Percentiles rank a stretch among this genome's conserved stretches.
Evolutionary conservation across 2,113 vertebrate species (phyloP).

Genomic region (Chloropsis cyanopogon): DNA sequence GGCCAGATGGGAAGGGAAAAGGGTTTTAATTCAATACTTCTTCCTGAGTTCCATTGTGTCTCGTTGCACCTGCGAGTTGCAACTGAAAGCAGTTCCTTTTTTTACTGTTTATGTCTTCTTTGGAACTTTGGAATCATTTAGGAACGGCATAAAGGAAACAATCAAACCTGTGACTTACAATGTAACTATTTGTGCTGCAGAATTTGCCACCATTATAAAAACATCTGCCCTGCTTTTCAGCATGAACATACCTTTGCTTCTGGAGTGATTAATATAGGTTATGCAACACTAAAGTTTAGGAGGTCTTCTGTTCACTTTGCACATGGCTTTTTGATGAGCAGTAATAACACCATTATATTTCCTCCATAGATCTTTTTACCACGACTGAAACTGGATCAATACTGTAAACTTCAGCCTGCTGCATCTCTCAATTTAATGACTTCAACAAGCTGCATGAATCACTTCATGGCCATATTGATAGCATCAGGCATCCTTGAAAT

Average conservation of each 20-base stretch:
- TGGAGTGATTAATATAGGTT: not conserved
- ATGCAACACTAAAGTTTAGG: not conserved
- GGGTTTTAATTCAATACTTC: not conserved
- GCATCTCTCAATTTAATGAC: not conserved
- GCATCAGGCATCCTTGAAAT: not conserved
- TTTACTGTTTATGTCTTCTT: not conserved
- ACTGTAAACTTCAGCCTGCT: not conserved
- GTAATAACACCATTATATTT: not conserved
- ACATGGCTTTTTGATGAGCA: not conserved
- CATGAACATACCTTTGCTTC: not conserved
- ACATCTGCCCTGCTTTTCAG: not conserved
- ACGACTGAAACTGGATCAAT: slow-evolving; percentile 3
- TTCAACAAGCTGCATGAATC: not conserved
- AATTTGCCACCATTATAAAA: not conserved
- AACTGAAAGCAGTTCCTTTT: not conserved
- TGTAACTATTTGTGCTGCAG: not conserved
- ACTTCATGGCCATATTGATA: not conserved
- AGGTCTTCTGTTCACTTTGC: not conserved
- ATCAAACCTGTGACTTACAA: not conserved
- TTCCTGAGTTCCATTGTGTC: not conserved
- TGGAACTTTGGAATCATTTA: not conserved
- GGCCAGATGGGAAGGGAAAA: not conserved
- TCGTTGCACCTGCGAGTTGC: not conserved
- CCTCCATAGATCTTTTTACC: not conserved
- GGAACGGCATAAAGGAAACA: not conserved